Evolutionary conservation across 2,113 vertebrate species (phyloP), one percentile per base, ranked within the genome.

Genomic region (Nycticebus coucang): DNA sequence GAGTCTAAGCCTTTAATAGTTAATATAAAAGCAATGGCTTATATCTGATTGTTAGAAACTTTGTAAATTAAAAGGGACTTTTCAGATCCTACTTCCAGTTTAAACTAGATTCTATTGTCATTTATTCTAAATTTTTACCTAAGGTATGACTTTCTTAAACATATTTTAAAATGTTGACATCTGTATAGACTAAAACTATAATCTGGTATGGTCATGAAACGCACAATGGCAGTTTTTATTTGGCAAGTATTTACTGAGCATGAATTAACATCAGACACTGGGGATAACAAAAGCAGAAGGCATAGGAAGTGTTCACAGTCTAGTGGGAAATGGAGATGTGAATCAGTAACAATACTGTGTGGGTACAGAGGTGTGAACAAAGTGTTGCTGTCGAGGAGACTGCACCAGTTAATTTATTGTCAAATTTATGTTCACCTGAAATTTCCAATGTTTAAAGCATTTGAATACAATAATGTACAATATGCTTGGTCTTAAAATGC

Each of bases 51-150:
- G 86, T 87, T 93, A 72, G 82, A 94, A 91, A 68, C 45, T 4
- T 24, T 74, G 18, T 85, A 55, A 59, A 28, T 91, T 41, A 28
- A 82, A 33, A 74, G 60, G 21, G 45, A n/a, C 22, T 72, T 45
- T 88, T 92, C 41, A 89, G 57, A 24, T 93, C 45, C 37, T 37
- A 35, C 77, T 93, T 87, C 60, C 45, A 53, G 3, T 59, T 86
- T 72, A 66, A 89, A 94, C 22, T 92, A 55, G 6, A 24, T 89
- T 94, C 50, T 81, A n/a, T 62, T 37, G 59, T 80, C 72, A 62
- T 68, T 89, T 86, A 77, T n/a, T 86, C 75, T 86, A 87, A 93
- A 78, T 37, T 64, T 53, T 75, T 82, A 89, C 77, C 85, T 89
- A 92, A 78, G 79, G 72, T 78, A 57, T 50, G 33, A 77, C 72